phyloP scores from a whole-genome alignment of 2,888 invertebrate species.

The Dioctria rufipes region DNA sequence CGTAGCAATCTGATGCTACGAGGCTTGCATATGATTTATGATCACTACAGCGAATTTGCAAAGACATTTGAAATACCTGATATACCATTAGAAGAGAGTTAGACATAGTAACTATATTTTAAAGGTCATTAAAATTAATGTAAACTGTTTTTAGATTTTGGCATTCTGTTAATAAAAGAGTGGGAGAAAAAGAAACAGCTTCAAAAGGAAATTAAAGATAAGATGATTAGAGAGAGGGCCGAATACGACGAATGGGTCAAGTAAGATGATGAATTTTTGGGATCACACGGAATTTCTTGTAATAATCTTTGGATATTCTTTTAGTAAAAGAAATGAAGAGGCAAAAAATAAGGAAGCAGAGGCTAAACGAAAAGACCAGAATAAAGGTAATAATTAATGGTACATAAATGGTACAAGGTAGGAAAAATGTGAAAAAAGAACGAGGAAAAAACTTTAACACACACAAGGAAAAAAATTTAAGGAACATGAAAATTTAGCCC shows the following conservation, averaged over 20 bases:
- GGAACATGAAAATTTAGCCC: too few relatives aligned
- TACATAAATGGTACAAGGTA: too few relatives aligned
- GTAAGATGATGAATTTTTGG: background rate
- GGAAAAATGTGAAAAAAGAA: background rate
- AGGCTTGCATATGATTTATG: constrained; percentile 64
- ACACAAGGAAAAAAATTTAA: constrained; percentile 6
- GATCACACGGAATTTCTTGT: background rate
- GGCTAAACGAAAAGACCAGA: background rate
- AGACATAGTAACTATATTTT: background rate
- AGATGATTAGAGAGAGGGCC: constrained; percentile 60
- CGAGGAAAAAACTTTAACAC: constrained; percentile 46
- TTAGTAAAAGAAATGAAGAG: constrained; percentile 58
- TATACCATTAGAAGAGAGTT: constrained; percentile 55
- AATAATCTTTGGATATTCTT: constrained; percentile 7
- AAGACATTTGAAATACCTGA: background rate
- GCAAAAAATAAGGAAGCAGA: constrained; percentile 54
- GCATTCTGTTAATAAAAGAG: background rate
- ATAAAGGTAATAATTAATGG: background rate
- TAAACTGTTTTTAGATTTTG: background rate
- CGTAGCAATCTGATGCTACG: constrained; percentile 64
- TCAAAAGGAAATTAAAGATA: background rate
- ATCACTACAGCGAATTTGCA: constrained; percentile 64
- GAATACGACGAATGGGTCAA: constrained; percentile 63
- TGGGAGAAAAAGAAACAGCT: constrained; percentile 2
- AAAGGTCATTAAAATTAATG: background rate